Evolutionary conservation across 2,888 invertebrate genomes (phyloP).

Genomic region (Calliopum simillimum): DNA sequence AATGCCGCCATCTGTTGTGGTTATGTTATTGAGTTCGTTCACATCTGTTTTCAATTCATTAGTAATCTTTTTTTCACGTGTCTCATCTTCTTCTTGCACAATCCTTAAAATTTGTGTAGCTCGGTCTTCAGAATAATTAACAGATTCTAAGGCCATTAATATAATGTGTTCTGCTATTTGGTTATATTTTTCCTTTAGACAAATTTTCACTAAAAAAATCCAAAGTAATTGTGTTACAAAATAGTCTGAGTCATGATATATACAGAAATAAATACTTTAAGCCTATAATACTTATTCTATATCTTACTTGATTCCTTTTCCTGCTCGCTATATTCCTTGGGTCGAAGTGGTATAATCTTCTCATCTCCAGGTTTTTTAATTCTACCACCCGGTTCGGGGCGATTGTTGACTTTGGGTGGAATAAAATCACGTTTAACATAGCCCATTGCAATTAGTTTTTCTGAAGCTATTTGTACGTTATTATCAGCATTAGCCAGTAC

Average conservation of each 20-base stretch:
- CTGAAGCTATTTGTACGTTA: slow-evolving; percentile 89
- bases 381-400: slow-evolving; percentile 60
- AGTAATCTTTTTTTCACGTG: slow-evolving; percentile 5
- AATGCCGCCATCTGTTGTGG: background rate
- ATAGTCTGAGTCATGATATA: too few species aligned
- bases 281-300: too few species aligned
- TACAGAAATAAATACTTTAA: background rate
- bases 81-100: slow-evolving; percentile 73
- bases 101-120: slow-evolving; percentile 83
- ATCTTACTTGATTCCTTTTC: slow-evolving; percentile 77
- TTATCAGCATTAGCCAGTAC: slow-evolving; percentile 87
- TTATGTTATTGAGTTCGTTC: background rate
- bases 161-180: slow-evolving; percentile 85
- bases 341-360: slow-evolving; percentile 67
- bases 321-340: slow-evolving; percentile 75
- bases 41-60: background rate
- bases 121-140: slow-evolving; percentile 84
- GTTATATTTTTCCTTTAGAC: slow-evolving; percentile 79
- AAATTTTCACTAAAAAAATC: slow-evolving; percentile 73
- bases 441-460: slow-evolving; percentile 83
- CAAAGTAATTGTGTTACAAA: background rate
- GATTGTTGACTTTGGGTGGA: slow-evolving; percentile 69
- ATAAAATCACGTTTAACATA: slow-evolving; percentile 83
- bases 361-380: slow-evolving; percentile 52
- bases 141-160: slow-evolving; percentile 87